Evolutionary conservation across 2,113 vertebrate genomes (phyloP).

Genomic region (Erythrocercus mccallii): DNA sequence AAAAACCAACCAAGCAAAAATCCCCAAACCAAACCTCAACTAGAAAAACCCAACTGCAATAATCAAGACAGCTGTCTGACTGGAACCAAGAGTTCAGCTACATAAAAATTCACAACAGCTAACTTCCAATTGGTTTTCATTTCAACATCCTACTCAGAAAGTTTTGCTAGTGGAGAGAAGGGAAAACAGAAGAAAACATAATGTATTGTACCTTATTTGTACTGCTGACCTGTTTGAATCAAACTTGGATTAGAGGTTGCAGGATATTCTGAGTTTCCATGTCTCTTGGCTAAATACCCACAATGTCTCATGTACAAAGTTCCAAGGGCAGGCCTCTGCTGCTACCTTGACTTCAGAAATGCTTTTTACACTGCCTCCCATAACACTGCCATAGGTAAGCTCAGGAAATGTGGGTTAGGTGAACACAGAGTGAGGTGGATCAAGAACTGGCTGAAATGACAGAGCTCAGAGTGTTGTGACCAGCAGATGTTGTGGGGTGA

Average conservation of each 20-base stretch:
- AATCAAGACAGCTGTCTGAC: not conserved
- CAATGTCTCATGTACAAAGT: not conserved
- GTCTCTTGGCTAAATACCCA: not conserved
- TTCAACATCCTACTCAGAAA: not conserved
- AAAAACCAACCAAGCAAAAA: not conserved
- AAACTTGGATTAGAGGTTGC: not conserved
- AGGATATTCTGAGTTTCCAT: not conserved
- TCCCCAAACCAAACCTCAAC: not conserved
- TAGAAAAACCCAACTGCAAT: not conserved
- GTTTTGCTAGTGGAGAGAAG: not conserved
- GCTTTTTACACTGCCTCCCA: not conserved
- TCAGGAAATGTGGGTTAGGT: not conserved
- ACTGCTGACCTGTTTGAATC: not conserved
- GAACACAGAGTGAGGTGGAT: not conserved
- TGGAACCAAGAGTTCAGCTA: not conserved
- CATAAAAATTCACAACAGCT: not conserved
- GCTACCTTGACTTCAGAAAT: not conserved
- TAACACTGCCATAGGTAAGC: accelerated
- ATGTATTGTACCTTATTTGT: not conserved
- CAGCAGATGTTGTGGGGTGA: too few relatives aligned
- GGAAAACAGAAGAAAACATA: not conserved
- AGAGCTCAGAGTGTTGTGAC: not conserved
- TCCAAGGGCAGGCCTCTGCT: not conserved
- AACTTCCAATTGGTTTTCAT: not conserved
- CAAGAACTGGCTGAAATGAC: not conserved